Percentiles rank a stretch among this genome's conserved stretches.
Evolutionary conservation across 2,888 invertebrate genomes (phyloP).

Genomic region (Drosophila nigritarsus): DNA sequence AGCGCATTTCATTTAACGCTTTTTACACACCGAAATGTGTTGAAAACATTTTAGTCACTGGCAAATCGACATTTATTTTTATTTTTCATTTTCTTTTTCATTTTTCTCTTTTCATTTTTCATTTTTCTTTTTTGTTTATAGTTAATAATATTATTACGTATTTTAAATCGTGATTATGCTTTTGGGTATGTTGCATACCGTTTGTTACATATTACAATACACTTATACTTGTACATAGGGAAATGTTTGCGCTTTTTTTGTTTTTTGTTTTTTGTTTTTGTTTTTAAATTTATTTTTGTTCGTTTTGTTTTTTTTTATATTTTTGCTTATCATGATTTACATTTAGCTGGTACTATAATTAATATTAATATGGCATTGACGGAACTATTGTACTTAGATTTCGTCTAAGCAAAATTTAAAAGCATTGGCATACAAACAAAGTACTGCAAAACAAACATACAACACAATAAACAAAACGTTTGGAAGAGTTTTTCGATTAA

Average conservation of each 20-base stretch:
- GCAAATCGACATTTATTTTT: constrained; percentile 73
- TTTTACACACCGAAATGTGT: constrained; percentile 15
- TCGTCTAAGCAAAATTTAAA: constrained; percentile 59
- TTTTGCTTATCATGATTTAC: constrained; percentile 25
- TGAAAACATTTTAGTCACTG: constrained; percentile 80
- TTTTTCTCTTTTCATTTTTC: constrained; percentile 14
- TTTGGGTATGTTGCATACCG: constrained; percentile 81
- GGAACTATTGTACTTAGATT: constrained; percentile 65
- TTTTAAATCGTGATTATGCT: constrained; percentile 81
- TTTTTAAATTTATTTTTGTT: constrained; percentile 26
- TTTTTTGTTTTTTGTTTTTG: constrained; percentile 23
- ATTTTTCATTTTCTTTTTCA: constrained; percentile 15
- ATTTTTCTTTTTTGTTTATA: constrained; percentile 17
- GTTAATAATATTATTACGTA: constrained; percentile 73
- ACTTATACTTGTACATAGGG: constrained; percentile 60
- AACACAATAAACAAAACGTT: constrained; percentile 56
- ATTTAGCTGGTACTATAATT: constrained; percentile 46
- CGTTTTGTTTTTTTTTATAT: constrained; percentile 14
- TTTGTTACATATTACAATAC: constrained; percentile 60
- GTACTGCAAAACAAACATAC: constrained; percentile 61
- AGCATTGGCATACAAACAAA: constrained; percentile 77
- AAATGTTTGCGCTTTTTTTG: constrained; percentile 61
- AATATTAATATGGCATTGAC: constrained; percentile 80
- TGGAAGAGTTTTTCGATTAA: constrained; percentile 64
- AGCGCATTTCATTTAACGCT: constrained; percentile 33